A percentile compares a stretch with the other conserved stretches of the same genome.
These are phyloP conservation scores for Trissolcus basalis DNA, from an alignment of 1,140 invertebrate species.

Conservation along the genomic window DNA sequence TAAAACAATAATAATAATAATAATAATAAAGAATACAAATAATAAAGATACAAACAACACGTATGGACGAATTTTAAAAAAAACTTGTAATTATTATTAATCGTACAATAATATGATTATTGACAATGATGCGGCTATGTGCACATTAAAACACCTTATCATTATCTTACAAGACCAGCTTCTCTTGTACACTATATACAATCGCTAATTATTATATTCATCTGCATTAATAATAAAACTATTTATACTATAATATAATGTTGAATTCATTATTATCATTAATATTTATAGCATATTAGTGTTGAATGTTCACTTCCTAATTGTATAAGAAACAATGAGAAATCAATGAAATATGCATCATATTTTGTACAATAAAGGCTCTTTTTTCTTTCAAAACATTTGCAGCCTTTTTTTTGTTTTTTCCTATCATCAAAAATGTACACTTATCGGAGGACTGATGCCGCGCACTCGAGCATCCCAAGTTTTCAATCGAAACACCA, in stretches of 20 bases:
- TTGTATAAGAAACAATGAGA: constrained; percentile 67
- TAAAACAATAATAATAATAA: constrained; percentile 37
- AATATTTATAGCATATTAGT: constrained; percentile 61
- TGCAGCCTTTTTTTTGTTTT: constrained; percentile 32
- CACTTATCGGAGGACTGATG: constrained; percentile 53
- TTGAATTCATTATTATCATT: constrained; percentile 66
- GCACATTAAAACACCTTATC: constrained; percentile 79
- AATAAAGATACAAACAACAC: constrained; percentile 53
- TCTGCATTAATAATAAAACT: constrained; percentile 72
- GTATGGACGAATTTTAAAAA: constrained; percentile 61
- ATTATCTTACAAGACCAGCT: constrained; percentile 79
- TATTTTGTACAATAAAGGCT: constrained; percentile 73
- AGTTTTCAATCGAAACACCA: constrained; percentile 14
- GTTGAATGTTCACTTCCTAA: constrained; percentile 53
- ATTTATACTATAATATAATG: constrained; percentile 70
- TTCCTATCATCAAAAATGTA: constrained; percentile 68
- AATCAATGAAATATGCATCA: constrained; percentile 65
- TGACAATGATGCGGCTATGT: constrained; percentile 78
- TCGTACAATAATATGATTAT: constrained; percentile 76
- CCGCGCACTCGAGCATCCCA: constrained; percentile 42
- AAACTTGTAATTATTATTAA: constrained; percentile 77
- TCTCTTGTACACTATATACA: constrained; percentile 78
- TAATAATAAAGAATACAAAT: constrained; percentile 9
- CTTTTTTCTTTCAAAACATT: constrained; percentile 62
- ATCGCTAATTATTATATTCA: constrained; percentile 71